A percentile compares a stretch with the other conserved stretches of the same genome.
phyloP scores from a whole-genome alignment of 2,888 invertebrate species.

The Arctia plantaginis region DNA sequence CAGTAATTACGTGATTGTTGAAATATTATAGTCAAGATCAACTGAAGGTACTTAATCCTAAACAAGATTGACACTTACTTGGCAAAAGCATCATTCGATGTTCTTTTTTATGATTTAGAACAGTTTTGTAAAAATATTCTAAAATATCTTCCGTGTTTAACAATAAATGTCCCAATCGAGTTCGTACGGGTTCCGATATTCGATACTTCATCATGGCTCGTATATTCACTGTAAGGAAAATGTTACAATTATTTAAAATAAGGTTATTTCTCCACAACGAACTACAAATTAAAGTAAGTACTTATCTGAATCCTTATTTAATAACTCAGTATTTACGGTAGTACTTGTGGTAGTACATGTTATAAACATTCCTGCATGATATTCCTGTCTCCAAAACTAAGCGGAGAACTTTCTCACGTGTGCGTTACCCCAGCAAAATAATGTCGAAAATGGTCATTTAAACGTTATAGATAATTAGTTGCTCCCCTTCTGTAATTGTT shows the following conservation, averaged over 20 bases:
- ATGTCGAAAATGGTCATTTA: no score
- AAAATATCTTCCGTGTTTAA: conserved; percentile 12
- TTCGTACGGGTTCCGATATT: neutral
- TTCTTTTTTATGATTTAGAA: conserved; percentile 3
- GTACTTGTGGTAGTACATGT: neutral
- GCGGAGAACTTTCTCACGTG: neutral
- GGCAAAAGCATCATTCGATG: conserved; percentile 3
- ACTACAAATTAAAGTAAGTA: neutral
- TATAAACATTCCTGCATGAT: no score
- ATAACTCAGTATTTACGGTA: neutral
- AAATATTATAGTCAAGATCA: neutral
- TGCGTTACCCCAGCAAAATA: no score
- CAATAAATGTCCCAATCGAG: conserved; percentile 6
- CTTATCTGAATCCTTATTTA: neutral
- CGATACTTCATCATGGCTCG: neutral
- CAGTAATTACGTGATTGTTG: neutral
- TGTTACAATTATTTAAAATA: neutral
- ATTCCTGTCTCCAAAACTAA: neutral
- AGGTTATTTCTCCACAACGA: neutral
- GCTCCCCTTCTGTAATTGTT: no score
- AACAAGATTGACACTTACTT: conserved; percentile 2
- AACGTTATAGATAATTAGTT: no score
- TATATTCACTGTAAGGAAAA: conserved; percentile 4
- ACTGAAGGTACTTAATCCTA: neutral
- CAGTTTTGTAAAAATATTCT: conserved; percentile 12